Base-by-base conservation (phyloP, 2,888 invertebrate species). In the Apodemia duryi region DNA sequence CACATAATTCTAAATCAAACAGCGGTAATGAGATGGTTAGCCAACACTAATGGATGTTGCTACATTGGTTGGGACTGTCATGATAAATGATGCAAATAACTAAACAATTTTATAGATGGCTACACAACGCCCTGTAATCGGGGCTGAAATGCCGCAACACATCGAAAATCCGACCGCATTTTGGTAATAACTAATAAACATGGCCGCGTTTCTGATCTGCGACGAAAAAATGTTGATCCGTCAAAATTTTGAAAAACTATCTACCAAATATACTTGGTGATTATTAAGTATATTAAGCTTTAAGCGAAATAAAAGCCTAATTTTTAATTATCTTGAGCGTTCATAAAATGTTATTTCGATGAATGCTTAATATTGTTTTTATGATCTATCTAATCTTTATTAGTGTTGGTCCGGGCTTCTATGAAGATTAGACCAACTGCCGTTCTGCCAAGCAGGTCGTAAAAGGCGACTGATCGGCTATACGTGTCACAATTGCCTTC, bases 11-110 rank as follows among this genome's bases (percentile, higher is more conserved):
- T 77, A 77, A 80, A 81, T 81, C 82, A 82, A 82, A 81, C 82
- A 77, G 75, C 80, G 74, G 83, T 86, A 86, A 86, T 86, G 86
- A 85, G 83, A 79, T 85, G 86, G 86, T 84, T 83, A 85, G 84
- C 86, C 86, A 78, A 77, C 79, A 77, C 79, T 82, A 86, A 84
- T 83, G 81, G 82, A 76, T 77, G 79, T 74, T 71, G 69, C 70
- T 68, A 74, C 72, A 71, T 74, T 66, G 63, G 13, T 63, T 63
- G 54, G 38, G 74, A 75, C 75, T 75, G 80, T 76, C 76, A 78
- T 82, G 81, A 83, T 77, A 77, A 80, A 82, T 78, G 75, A 75
- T 68, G 67, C 29, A 64, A 66, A 64, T 57, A 57, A 57, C 29
- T 57, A 54, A 52, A 63, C 64, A 66, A 64, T 66, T 66, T 66